These are phyloP conservation scores for Rotaria sp. DNA, from an alignment of 2,888 invertebrate genomes.

Conservation along the genomic window DNA sequence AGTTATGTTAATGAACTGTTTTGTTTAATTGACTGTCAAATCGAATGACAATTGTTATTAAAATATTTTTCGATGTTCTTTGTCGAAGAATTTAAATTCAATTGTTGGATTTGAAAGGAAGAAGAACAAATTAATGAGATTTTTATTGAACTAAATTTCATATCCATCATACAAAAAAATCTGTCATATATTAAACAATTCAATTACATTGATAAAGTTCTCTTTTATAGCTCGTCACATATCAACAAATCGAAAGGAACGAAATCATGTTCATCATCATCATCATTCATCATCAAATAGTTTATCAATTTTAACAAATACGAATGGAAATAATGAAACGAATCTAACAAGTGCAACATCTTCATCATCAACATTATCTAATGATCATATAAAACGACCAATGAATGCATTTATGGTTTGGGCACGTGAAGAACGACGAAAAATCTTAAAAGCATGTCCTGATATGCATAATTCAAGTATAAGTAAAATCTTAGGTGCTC, in stretches of 20 bases:
- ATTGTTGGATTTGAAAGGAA: not conserved
- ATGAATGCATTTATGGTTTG: slow-evolving; percentile 99
- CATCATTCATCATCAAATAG: not conserved
- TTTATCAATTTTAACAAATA: not conserved
- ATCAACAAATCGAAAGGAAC: not conserved
- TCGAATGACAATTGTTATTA: not conserved
- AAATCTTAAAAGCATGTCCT: slow-evolving; percentile 95
- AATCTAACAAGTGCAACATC: not conserved
- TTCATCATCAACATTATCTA: not conserved
- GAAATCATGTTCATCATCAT: not conserved
- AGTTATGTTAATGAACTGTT: not conserved
- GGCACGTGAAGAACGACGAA: slow-evolving; percentile 96
- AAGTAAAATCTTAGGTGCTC: slow-evolving; percentile 79
- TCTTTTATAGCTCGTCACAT: not conserved
- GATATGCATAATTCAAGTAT: slow-evolving; percentile 99
- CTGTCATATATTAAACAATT: not conserved
- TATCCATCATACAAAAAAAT: not conserved
- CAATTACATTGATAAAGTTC: not conserved
- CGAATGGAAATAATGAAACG: not conserved
- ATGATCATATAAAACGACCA: slow-evolving; percentile 84
- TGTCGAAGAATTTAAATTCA: not conserved
- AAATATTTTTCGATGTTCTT: not conserved
- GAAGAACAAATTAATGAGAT: not conserved
- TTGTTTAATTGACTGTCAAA: not conserved
- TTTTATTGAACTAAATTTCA: not conserved